Evolutionary conservation across 2,113 vertebrate genomes (phyloP).

Genomic region (Odocoileus virginianus): DNA sequence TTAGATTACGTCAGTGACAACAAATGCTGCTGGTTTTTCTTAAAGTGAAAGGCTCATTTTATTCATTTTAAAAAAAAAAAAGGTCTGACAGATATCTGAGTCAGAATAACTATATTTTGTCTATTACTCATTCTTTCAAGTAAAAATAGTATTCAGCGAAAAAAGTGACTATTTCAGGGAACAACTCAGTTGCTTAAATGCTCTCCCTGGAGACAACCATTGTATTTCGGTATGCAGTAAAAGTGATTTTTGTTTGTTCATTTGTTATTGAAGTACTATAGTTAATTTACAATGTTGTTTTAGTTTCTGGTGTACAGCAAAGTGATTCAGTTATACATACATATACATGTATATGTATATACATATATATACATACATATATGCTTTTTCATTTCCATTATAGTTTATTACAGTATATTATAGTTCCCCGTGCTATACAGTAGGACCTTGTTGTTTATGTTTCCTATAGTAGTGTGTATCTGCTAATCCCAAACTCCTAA

Average conservation of each 20-base stretch:
- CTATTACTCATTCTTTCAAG: background rate
- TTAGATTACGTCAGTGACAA: background rate
- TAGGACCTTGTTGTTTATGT: background rate
- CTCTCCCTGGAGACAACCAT: background rate
- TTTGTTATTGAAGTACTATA: background rate
- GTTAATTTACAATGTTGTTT: background rate
- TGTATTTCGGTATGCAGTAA: background rate
- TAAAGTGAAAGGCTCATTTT: background rate
- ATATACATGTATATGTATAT: too few relatives aligned
- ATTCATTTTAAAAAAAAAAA: background rate
- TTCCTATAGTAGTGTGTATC: background rate
- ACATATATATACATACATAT: background rate
- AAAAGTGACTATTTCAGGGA: background rate
- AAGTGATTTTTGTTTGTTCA: background rate
- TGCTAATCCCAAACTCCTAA: background rate
- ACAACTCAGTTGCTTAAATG: conserved; percentile 32
- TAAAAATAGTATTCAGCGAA: background rate
- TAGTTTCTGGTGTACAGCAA: background rate
- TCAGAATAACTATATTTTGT: background rate
- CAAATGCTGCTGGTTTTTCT: background rate
- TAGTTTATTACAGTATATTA: background rate
- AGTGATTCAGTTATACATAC: background rate
- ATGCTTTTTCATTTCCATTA: background rate
- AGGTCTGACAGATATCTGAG: background rate
- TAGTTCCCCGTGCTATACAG: background rate